Percentiles rank a stretch among this genome's conserved stretches.
Conservation (phyloP, 2,888 invertebrate genomes). For the Scelioninae gen. 2 region DNA sequence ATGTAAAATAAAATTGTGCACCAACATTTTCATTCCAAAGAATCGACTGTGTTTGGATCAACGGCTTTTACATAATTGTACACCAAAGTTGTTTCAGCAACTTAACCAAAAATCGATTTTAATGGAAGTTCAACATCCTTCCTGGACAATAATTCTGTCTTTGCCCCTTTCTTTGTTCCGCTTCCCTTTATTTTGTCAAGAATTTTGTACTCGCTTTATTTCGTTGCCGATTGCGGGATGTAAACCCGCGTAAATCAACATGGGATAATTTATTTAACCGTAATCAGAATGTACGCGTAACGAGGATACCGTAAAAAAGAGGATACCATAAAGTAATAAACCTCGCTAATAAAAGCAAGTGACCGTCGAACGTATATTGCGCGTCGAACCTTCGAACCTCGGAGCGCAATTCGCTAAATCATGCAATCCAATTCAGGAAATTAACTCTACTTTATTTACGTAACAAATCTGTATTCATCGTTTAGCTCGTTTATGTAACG, state of each 20-base stretch:
- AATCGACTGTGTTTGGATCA: no score
- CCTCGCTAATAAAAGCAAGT: conserved; percentile 56
- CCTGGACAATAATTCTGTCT: not conserved
- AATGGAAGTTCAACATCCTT: not conserved
- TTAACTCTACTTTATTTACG: conserved; percentile 50
- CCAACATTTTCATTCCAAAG: no score
- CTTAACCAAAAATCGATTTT: not conserved
- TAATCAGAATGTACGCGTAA: conserved; percentile 47
- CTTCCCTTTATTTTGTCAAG: not conserved
- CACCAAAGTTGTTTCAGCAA: no score
- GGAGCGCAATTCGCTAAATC: conserved; percentile 41
- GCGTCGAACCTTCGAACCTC: conserved; percentile 28
- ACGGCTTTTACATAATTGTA: no score
- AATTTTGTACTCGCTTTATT: conserved; percentile 13
- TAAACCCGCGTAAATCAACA: conserved; percentile 30
- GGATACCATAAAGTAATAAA: conserved; percentile 58
- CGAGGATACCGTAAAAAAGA: conserved; percentile 40
- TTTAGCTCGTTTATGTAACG: conserved; percentile 28
- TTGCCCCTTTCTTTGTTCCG: conserved; percentile 3
- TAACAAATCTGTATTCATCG: conserved; percentile 42
- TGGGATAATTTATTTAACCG: conserved; percentile 48
- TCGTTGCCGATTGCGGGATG: conserved; percentile 23
- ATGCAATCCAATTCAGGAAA: conserved; percentile 47
- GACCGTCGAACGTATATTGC: conserved; percentile 45
- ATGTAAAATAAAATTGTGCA: no score